Percentiles rank a stretch among this genome's conserved stretches.
Conservation (phyloP, 2,113 vertebrate species). For the Zosterops hypoxanthus region DNA sequence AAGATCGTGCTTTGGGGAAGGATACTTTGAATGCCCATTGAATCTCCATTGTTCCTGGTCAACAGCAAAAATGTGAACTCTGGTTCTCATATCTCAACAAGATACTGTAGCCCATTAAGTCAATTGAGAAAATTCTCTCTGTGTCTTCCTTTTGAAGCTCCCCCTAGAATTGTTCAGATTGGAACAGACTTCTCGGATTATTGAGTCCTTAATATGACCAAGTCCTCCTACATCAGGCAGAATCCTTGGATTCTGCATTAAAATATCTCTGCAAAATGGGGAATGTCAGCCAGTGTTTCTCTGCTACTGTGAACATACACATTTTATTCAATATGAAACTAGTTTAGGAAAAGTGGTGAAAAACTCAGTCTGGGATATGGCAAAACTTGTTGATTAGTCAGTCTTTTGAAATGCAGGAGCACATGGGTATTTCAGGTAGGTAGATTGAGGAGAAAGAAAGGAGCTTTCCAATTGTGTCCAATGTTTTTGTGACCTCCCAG, state of each 20-base stretch:
- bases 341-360: background rate
- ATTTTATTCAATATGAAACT: background rate
- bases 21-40: background rate
- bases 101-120: background rate
- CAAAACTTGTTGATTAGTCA: background rate
- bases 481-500: background rate
- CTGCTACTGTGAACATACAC: background rate
- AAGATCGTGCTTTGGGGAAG: background rate
- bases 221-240: background rate
- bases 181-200: background rate
- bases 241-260: background rate
- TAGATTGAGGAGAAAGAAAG: background rate
- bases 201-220: rapidly evolving
- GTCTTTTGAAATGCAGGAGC: background rate
- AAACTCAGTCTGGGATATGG: background rate
- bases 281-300: background rate
- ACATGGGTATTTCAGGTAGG: background rate
- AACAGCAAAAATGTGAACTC: background rate
- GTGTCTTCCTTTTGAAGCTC: background rate
- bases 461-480: background rate
- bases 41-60: background rate
- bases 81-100: background rate
- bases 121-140: background rate
- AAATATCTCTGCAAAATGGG: background rate
- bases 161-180: background rate